Evolutionary conservation across 2,797 vertebrate species (phyloP).

Genomic region (Harpagifer antarcticus): DNA sequence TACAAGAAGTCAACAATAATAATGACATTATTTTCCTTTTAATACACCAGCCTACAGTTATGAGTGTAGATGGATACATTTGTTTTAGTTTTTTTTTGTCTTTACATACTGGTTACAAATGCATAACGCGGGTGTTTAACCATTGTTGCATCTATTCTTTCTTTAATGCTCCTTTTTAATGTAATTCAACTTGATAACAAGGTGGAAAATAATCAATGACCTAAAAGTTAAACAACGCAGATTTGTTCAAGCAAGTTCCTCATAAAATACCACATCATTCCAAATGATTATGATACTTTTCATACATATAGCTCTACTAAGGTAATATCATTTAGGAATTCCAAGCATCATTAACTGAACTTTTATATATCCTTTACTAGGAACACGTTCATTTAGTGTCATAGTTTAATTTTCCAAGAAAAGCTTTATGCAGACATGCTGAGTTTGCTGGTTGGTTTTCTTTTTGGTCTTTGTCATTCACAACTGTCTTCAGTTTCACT

Average conservation of each 20-base stretch:
- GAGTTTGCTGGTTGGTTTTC: background rate
- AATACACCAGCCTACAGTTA: too few species aligned
- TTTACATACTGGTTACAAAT: too few species aligned
- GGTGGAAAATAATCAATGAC: background rate
- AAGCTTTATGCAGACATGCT: background rate
- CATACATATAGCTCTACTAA: background rate
- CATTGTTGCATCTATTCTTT: too few species aligned
- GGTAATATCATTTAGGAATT: background rate
- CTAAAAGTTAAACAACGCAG: background rate
- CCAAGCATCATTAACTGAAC: background rate
- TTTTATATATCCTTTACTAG: background rate
- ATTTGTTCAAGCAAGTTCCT: background rate
- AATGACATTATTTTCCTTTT: too few species aligned
- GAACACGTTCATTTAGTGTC: background rate
- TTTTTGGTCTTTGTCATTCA: background rate
- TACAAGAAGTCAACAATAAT: too few species aligned
- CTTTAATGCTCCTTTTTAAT: background rate
- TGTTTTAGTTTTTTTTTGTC: too few species aligned
- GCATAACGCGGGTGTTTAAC: too few species aligned
- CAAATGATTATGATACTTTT: background rate
- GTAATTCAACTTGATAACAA: background rate
- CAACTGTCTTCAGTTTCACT: constrained; percentile 13
- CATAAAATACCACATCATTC: background rate
- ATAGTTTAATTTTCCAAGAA: background rate
- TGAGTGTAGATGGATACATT: too few species aligned